Evolutionary conservation across 2,113 vertebrate genomes (phyloP).

Genomic region (Herpailurus yagouaroundi): DNA sequence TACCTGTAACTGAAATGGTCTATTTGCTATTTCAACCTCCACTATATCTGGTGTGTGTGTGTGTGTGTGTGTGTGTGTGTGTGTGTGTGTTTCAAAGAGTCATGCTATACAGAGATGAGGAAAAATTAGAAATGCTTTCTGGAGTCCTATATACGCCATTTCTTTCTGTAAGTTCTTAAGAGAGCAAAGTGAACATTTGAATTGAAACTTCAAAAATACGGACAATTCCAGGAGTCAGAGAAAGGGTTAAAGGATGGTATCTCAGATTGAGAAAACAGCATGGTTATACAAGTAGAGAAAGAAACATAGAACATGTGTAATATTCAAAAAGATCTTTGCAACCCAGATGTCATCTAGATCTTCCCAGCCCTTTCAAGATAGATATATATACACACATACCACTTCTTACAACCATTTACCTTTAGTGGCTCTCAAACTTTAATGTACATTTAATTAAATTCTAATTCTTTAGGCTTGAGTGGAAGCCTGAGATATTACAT

Average conservation of each 20-base stretch:
- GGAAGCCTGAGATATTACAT: background rate
- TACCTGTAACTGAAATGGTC: background rate
- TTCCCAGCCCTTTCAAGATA: background rate
- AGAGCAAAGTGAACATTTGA: background rate
- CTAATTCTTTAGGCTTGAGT: background rate
- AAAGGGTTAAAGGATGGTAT: background rate
- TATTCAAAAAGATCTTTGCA: background rate
- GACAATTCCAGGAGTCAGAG: background rate
- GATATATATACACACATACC: background rate
- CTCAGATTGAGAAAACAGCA: background rate
- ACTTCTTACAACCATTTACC: background rate
- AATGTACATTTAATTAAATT: background rate
- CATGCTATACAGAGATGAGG: background rate
- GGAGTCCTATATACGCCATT: background rate
- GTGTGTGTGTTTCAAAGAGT: background rate
- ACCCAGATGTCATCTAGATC: background rate
- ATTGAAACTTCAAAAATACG: background rate
- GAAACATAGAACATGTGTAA: background rate
- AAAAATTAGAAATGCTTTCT: background rate
- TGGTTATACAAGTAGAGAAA: background rate
- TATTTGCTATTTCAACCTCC: background rate
- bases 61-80: background rate
- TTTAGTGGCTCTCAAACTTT: background rate
- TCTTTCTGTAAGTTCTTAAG: background rate
- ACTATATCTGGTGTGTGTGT: background rate